Conservation (phyloP, 2,113 vertebrate genomes). For the Psilopogon haemacephalus region DNA sequence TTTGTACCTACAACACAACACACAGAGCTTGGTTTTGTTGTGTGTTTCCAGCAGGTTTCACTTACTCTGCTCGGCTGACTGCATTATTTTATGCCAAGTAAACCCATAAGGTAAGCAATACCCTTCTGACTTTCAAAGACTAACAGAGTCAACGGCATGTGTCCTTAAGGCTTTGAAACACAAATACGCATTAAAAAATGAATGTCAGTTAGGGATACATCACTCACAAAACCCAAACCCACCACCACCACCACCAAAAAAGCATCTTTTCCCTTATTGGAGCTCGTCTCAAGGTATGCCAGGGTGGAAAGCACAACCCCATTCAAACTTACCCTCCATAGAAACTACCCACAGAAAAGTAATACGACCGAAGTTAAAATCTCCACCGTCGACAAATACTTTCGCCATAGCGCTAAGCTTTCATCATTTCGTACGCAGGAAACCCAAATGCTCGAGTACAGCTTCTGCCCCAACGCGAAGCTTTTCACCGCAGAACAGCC, state of each 20-base stretch:
- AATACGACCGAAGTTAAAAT: background rate
- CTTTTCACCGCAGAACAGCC: background rate
- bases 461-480: background rate
- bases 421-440: background rate
- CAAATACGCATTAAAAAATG: fast-evolving
- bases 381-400: background rate
- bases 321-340: fast-evolving
- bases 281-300: background rate
- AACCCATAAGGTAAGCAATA: background rate
- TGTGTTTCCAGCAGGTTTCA: background rate
- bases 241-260: too few relatives aligned
- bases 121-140: background rate
- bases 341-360: background rate
- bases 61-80: background rate
- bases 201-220: background rate
- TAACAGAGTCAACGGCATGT: background rate
- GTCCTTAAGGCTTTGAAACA: background rate
- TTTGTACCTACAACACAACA: background rate
- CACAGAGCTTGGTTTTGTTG: background rate
- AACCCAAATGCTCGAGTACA: background rate
- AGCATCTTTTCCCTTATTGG: too few relatives aligned
- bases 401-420: background rate
- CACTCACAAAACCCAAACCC: too few relatives aligned
- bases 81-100: background rate
- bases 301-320: background rate